Evolutionary conservation across 2,888 invertebrate species (phyloP).

Genomic region (Drosophila imparisetae): DNA sequence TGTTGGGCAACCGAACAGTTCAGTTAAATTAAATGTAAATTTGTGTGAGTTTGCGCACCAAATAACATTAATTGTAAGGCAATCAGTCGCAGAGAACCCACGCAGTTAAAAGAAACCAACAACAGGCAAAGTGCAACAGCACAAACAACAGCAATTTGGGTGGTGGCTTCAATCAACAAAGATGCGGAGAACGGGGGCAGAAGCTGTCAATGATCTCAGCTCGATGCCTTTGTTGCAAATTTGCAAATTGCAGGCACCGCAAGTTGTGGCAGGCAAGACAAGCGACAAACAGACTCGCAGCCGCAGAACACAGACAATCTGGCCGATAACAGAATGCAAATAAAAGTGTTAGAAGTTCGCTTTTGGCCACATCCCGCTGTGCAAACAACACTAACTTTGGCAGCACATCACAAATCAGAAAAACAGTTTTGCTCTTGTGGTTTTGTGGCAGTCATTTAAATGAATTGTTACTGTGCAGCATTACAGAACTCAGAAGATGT

Average conservation of each 20-base stretch:
- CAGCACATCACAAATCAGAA: conserved; percentile 10
- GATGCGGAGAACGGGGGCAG: not conserved
- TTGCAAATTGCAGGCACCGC: conserved; percentile 42
- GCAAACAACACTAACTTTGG: conserved; percentile 8
- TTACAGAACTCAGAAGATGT: not conserved
- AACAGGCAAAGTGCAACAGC: conserved; percentile 9
- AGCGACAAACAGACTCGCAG: conserved; percentile 6
- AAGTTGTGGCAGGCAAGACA: conserved; percentile 36
- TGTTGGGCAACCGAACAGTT: conserved; percentile 33
- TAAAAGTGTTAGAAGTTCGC: conserved; percentile 30
- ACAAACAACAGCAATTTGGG: conserved; percentile 41
- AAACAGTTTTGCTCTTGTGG: conserved; percentile 19
- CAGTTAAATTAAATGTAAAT: conserved; percentile 71
- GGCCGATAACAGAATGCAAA: conserved; percentile 29
- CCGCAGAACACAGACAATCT: conserved; percentile 12
- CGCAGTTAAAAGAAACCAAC: conserved; percentile 20
- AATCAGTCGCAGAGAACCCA: conserved; percentile 51
- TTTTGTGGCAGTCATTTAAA: conserved; percentile 18
- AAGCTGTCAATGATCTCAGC: conserved; percentile 6
- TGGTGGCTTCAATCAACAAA: conserved; percentile 45
- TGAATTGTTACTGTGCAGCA: not conserved
- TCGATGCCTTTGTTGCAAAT: conserved; percentile 29
- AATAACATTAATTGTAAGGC: conserved; percentile 43
- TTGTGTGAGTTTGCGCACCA: conserved; percentile 24
- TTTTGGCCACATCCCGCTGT: conserved; percentile 1